Evolutionary conservation across 2,113 vertebrate genomes (phyloP).

Genomic region (Sapajus apella): DNA sequence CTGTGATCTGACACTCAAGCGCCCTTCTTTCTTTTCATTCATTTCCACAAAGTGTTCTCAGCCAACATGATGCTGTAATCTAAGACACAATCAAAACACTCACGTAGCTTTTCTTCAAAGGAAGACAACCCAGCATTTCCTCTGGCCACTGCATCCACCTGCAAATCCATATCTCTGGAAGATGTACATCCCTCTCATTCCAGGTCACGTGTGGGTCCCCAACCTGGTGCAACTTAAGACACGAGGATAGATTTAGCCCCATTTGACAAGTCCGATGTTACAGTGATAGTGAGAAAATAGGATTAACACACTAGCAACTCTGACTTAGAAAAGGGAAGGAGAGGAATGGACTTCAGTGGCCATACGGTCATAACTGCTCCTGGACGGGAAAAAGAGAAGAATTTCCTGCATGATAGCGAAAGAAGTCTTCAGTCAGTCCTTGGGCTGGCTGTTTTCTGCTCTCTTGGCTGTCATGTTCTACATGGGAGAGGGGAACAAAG

Average conservation of each 20-base stretch:
- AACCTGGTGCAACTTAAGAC: neutral
- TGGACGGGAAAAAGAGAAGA: neutral
- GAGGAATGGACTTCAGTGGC: neutral
- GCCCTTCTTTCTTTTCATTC: neutral
- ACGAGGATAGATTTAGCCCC: neutral
- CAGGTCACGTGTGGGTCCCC: neutral
- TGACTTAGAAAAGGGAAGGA: neutral
- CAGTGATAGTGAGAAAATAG: neutral
- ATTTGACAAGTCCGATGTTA: neutral
- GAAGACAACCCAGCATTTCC: neutral
- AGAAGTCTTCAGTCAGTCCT: neutral
- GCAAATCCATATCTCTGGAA: neutral
- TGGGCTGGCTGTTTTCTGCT: neutral
- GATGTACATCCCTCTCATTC: neutral
- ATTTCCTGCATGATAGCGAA: neutral
- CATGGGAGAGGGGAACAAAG: neutral
- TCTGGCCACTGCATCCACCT: neutral
- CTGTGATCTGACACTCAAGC: neutral
- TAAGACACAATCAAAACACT: neutral
- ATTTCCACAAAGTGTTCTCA: neutral
- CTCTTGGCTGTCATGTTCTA: neutral
- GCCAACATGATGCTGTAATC: neutral
- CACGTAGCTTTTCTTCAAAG: neutral
- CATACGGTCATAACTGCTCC: neutral
- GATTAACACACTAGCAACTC: neutral